Evolutionary conservation across 2,113 vertebrate species (phyloP), one percentile per base, ranked within the genome.

Genomic region (Anhinga rufa): DNA sequence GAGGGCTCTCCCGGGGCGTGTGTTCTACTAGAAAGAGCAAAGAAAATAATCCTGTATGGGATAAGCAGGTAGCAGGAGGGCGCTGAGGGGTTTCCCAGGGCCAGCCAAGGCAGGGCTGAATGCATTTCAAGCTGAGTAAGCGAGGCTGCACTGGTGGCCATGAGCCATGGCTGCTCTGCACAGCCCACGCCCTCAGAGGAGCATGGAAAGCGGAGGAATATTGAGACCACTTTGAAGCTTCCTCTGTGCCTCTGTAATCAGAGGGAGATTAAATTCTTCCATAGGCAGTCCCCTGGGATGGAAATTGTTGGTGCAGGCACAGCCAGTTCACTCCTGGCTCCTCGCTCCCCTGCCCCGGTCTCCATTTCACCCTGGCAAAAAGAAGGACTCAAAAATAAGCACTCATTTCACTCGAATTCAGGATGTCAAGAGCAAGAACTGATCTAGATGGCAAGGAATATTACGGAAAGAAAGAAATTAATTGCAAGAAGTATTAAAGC

Each of bases 121-220:
- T 17, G 10, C 20, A 21, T 42, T 69, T 70, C 3, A 7, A 42
- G 24, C 26, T 74, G 61, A 82, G 34, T 61, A 64, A 42, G 24
- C 2, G 10, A 64, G 13, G 24, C 32, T 44, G 58, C 4, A 2
- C 36, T 58, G 42, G 42, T 42, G 38, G 52, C 46, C 2, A 0
- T n/a, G 51, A 81, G 46, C 44, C 26, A 21, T 11, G 25, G 55
- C 17, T 34, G 17, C 52, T 48, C 15, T 32, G 31, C 42, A 70
- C 21, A 57, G n/a, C 18, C 55, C 0, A 0, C 4, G 8, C 16
- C 46, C 32, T 66, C 0, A 1, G 71, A 72, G 36, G 32, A 83
- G 6, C 1, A 3, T 61, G 62, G 55, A 66, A 92, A 74, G 36
- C 55, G 77, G 34, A 78, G 69, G 32, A 78, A 32, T 52, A 61